Conservation (phyloP, 1,140 invertebrate genomes). For the Tetramorium parvispinum region DNA sequence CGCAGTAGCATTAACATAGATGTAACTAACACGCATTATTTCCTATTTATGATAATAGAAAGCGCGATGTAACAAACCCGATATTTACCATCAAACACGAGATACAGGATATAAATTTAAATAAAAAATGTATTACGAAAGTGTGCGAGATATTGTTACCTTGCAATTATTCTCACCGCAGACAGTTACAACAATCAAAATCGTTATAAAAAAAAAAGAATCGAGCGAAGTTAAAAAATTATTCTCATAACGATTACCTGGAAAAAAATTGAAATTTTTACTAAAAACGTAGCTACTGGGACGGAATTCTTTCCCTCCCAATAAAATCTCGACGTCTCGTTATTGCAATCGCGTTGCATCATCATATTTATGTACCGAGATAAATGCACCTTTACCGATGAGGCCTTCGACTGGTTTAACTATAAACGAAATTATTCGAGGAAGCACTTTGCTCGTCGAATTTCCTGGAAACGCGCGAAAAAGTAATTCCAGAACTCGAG, state of each 20-base stretch:
- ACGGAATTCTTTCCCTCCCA: background rate
- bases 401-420: background rate
- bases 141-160: background rate
- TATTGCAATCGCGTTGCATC: conserved; percentile 21
- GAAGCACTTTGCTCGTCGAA: conserved; percentile 3
- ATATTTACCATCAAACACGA: background rate
- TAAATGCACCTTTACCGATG: background rate
- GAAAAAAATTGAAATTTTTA: background rate
- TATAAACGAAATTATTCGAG: conserved; percentile 30
- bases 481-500: background rate
- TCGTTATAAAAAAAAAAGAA: background rate
- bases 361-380: background rate
- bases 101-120: conserved; percentile 15
- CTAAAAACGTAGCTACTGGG: background rate
- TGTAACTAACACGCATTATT: background rate
- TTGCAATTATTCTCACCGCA: background rate
- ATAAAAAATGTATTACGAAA: background rate
- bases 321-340: background rate
- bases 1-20: conserved; percentile 1
- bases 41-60: conserved; percentile 2
- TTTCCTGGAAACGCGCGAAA: background rate
- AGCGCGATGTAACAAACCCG: background rate
- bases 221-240: background rate
- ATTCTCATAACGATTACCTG: background rate
- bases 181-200: background rate